A percentile compares a stretch with the other conserved stretches of the same genome.
Evolutionary conservation across 2,113 vertebrate genomes (phyloP).

Genomic region (Excalfactoria chinensis): DNA sequence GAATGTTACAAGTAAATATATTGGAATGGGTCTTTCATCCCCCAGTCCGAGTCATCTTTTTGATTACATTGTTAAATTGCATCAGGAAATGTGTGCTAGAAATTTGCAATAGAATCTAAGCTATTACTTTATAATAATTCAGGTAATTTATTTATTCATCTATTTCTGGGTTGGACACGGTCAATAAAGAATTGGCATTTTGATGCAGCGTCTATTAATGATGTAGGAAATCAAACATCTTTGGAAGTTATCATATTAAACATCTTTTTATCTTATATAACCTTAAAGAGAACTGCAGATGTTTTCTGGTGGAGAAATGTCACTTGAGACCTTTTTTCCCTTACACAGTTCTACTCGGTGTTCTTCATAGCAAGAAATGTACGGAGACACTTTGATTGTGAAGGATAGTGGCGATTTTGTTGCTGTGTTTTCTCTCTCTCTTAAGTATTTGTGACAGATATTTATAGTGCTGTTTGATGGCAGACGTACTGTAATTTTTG

Average conservation of each 20-base stretch:
- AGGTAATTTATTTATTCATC: background rate
- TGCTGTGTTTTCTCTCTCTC: background rate
- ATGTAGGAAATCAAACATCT: background rate
- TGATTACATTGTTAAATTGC: background rate
- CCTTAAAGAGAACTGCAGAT: background rate
- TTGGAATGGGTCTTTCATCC: background rate
- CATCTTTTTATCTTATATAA: background rate
- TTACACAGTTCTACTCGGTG: background rate
- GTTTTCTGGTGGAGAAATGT: background rate
- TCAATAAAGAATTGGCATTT: background rate
- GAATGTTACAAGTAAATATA: background rate
- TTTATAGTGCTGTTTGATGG: background rate
- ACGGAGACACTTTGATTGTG: background rate
- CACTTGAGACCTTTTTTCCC: background rate
- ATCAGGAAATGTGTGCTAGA: background rate
- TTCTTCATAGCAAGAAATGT: background rate
- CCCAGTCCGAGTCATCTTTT: rapidly evolving
- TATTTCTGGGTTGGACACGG: background rate
- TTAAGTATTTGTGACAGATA: background rate
- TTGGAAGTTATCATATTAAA: background rate
- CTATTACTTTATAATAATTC: background rate
- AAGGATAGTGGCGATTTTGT: background rate
- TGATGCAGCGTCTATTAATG: rapidly evolving
- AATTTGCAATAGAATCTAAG: background rate
- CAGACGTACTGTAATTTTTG: background rate